Percentiles rank a stretch among this genome's conserved stretches.
These are phyloP conservation scores for Anoplophora glabripennis DNA, from an alignment of 1,140 invertebrate species.

Conservation along the genomic window DNA sequence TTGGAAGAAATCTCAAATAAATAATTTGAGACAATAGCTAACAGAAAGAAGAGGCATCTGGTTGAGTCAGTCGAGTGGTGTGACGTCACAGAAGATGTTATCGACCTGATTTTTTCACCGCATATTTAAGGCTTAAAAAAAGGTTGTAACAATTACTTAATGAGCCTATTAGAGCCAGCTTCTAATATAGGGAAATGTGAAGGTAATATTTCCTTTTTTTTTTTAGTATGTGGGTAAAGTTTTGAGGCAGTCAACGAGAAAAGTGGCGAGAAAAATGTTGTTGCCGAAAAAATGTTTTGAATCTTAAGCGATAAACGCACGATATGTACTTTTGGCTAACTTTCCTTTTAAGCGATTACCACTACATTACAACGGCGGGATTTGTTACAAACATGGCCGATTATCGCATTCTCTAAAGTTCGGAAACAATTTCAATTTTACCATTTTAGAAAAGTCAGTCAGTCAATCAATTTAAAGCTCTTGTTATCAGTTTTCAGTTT, in stretches of 20 bases:
- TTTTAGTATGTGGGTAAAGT: no score
- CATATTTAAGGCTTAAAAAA: no score
- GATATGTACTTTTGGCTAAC: constrained; percentile 17
- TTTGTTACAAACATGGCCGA: constrained; percentile 16
- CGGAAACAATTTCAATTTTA: constrained; percentile 33
- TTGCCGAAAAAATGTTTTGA: constrained; percentile 14
- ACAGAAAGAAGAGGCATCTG: no score
- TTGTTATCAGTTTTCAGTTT: constrained; percentile 37
- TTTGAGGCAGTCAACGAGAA: background rate
- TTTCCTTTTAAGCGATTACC: constrained; percentile 18
- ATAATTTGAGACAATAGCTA: no score
- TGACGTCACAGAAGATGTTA: no score
- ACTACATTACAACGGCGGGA: constrained; percentile 2
- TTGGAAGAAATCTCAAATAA: no score
- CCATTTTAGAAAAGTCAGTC: constrained; percentile 28
- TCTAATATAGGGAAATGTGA: no score
- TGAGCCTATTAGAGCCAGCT: no score
- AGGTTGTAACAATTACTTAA: no score
- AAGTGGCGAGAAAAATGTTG: constrained; percentile 16
- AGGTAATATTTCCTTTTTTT: no score
- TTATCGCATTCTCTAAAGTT: constrained; percentile 28
- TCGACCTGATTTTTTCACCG: no score
- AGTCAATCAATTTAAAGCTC: constrained; percentile 35
- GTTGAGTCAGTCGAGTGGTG: no score
- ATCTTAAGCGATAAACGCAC: constrained; percentile 15